Percentiles rank a stretch among this genome's conserved stretches.
Conservation (phyloP, 2,888 invertebrate genomes). For the Philonicus albiceps region DNA sequence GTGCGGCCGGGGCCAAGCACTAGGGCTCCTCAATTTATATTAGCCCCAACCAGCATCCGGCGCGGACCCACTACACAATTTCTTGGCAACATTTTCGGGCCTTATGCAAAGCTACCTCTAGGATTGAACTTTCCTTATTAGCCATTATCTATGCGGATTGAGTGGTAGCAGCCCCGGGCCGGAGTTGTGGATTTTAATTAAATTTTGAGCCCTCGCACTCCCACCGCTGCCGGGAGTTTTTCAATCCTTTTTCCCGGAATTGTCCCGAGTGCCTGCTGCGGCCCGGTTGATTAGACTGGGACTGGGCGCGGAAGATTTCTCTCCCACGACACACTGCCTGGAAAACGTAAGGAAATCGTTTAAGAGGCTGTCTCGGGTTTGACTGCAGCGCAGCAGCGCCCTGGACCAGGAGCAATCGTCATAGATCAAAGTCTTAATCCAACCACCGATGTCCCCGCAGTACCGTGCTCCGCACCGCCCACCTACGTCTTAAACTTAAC, state of each 20-base stretch:
- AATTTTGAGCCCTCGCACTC: constrained; percentile 28
- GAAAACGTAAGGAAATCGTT: constrained; percentile 7
- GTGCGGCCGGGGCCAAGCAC: not conserved
- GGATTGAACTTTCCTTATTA: constrained; percentile 40
- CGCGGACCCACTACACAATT: constrained; percentile 23
- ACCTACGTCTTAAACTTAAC: constrained; percentile 1
- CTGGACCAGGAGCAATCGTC: constrained; percentile 25
- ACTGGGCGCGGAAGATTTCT: not conserved
- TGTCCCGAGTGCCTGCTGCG: not conserved
- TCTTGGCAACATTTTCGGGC: constrained; percentile 20
- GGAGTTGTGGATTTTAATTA: constrained; percentile 32
- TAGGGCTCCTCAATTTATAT: constrained; percentile 15
- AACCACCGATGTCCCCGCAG: not conserved
- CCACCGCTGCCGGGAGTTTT: not conserved
- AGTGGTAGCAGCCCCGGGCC: constrained; percentile 32
- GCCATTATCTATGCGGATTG: constrained; percentile 43
- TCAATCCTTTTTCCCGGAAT: constrained; percentile 19
- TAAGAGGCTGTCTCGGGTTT: not conserved
- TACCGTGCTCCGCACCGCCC: not conserved
- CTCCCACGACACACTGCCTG: not conserved
- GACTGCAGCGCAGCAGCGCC: not conserved
- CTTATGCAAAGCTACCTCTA: constrained; percentile 43
- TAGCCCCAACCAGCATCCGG: not conserved
- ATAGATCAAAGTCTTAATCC: constrained; percentile 45
- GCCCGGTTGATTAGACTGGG: not conserved